phyloP scores from a whole-genome alignment of 2,113 vertebrate species.

The Pleuronectes platessa region DNA sequence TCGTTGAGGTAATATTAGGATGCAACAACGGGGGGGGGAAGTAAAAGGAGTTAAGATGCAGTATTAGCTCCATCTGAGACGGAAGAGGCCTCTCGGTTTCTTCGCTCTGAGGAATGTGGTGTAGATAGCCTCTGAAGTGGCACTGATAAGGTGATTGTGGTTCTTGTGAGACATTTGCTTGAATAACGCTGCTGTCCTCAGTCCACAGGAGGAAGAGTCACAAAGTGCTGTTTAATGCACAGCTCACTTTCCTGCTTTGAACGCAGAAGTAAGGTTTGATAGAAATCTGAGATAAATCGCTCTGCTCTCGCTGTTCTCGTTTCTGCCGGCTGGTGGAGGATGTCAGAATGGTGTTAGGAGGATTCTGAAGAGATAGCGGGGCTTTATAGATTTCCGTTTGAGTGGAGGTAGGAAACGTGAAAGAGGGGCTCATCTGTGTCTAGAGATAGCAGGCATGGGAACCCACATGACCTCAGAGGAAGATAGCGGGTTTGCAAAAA shows the following conservation, averaged over 20 bases:
- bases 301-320: neutral
- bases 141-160: slow-evolving; percentile 39
- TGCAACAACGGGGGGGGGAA: too few species aligned
- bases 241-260: slow-evolving; percentile 21
- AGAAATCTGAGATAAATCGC: slow-evolving; percentile 9
- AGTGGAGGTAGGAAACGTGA: slow-evolving; percentile 3
- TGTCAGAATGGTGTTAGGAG: slow-evolving; percentile 20
- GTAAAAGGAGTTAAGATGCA: too few species aligned
- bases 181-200: neutral
- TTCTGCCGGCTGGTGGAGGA: neutral
- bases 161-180: slow-evolving; percentile 11
- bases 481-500: slow-evolving; percentile 1
- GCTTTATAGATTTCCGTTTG: slow-evolving; percentile 34
- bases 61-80: too few species aligned
- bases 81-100: neutral
- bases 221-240: slow-evolving; percentile 2
- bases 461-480: neutral
- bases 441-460: slow-evolving; percentile 2
- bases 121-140: slow-evolving; percentile 27
- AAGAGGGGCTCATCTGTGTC: neutral
- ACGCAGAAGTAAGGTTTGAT: slow-evolving; percentile 4
- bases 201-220: neutral
- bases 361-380: slow-evolving; percentile 17
- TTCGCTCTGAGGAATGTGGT: slow-evolving; percentile 42
- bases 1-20: too few species aligned